A percentile compares a stretch with the other conserved stretches of the same genome.
Evolutionary conservation across 2,888 invertebrate genomes (phyloP).

Genomic region (Stomorhina lunata): DNA sequence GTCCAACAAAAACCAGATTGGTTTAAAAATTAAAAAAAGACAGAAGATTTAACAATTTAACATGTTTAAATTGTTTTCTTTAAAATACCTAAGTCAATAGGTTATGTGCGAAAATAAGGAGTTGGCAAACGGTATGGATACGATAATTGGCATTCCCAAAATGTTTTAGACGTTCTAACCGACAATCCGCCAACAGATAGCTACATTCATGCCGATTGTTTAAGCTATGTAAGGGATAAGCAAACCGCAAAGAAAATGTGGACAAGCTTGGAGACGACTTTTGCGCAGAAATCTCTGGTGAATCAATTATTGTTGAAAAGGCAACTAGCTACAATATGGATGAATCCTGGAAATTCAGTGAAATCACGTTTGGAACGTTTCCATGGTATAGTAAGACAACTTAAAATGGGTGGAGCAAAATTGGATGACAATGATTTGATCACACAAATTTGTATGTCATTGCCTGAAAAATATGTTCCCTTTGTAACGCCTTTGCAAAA

Average conservation of each 20-base stretch:
- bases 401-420: neutral
- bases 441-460: neutral
- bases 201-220: too few relatives aligned
- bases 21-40: too few relatives aligned
- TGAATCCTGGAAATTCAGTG: neutral
- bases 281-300: neutral
- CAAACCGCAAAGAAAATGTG: neutral
- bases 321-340: constrained; percentile 28
- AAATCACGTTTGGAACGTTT: neutral
- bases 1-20: too few relatives aligned
- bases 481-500: neutral
- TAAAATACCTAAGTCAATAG: too few relatives aligned
- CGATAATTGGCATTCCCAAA: too few relatives aligned
- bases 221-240: neutral
- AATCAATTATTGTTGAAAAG: constrained; percentile 29
- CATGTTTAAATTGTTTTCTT: too few relatives aligned
- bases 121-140: too few relatives aligned
- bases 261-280: neutral
- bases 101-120: too few relatives aligned
- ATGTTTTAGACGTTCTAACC: too few relatives aligned
- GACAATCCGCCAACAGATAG: too few relatives aligned
- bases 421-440: neutral
- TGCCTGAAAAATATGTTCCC: neutral
- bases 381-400: neutral
- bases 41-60: too few relatives aligned